These are phyloP conservation scores for Romanomermis culicivorax DNA, from an alignment of 2,888 invertebrate genomes.

Conservation along the genomic window DNA sequence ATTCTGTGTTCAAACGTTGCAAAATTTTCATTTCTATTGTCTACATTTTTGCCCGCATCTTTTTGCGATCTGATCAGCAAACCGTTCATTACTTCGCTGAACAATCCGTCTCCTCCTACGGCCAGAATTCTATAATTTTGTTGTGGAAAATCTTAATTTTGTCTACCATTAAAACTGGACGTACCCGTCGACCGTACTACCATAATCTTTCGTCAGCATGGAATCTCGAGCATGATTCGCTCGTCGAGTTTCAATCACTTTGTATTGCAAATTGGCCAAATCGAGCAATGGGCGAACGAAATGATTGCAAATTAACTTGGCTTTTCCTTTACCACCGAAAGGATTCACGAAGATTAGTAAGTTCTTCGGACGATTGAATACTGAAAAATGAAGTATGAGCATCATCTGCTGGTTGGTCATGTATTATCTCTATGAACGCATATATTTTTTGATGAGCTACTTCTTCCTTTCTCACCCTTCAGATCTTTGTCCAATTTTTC, in stretches of 20 bases:
- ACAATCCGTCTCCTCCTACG: constrained; percentile 68
- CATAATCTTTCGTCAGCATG: constrained; percentile 30
- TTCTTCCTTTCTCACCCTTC: too few relatives aligned
- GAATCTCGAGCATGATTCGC: constrained; percentile 54
- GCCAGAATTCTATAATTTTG: constrained; percentile 46
- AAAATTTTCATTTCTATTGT: constrained; percentile 22
- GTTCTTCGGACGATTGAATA: constrained; percentile 42
- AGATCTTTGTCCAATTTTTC: too few relatives aligned
- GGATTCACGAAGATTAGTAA: constrained; percentile 62
- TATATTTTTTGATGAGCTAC: too few relatives aligned
- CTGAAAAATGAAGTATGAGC: constrained; percentile 32
- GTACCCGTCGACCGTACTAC: constrained; percentile 33
- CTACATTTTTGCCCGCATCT: constrained; percentile 37
- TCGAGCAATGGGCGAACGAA: constrained; percentile 39
- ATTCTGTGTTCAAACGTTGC: constrained; percentile 33
- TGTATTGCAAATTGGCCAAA: constrained; percentile 33
- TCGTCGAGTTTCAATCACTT: constrained; percentile 48
- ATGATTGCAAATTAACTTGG: constrained; percentile 48
- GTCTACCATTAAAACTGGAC: constrained; percentile 7
- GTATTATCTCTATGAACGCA: too few relatives aligned
- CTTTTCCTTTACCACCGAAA: constrained; percentile 54
- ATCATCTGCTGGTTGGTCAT: background rate
- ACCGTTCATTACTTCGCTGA: constrained; percentile 55
- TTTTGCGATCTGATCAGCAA: constrained; percentile 40
- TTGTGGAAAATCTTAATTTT: background rate